Conservation (phyloP, 1,140 invertebrate genomes). For the Ptiloglossa arizonensis region DNA sequence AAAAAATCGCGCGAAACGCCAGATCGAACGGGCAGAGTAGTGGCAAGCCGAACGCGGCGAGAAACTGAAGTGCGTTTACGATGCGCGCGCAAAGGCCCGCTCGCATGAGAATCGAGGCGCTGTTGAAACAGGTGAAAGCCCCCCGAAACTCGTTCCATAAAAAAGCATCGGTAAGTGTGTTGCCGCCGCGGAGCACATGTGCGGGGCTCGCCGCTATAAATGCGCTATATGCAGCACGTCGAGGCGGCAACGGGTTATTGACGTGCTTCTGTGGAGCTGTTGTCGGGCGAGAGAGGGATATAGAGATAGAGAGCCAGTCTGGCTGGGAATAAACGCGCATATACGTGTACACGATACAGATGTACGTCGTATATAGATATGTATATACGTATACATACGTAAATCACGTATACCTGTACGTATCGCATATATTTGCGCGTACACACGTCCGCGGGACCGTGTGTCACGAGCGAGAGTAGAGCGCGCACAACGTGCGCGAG, state of each 20-base stretch:
- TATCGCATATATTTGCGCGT: background rate
- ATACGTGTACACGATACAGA: background rate
- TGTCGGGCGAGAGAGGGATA: conserved; percentile 58
- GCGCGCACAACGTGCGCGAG: conserved; percentile 38
- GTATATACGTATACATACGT: background rate
- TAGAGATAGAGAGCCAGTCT: conserved; percentile 44
- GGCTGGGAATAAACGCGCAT: conserved; percentile 51
- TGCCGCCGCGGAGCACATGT: conserved; percentile 26
- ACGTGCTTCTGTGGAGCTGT: conserved; percentile 58
- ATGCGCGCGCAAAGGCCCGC: background rate
- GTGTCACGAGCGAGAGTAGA: conserved; percentile 21
- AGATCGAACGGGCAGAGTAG: background rate
- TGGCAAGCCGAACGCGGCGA: background rate
- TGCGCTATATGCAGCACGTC: conserved; percentile 31
- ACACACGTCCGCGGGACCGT: background rate
- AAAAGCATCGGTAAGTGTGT: conserved; percentile 37
- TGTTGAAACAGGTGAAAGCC: conserved; percentile 49
- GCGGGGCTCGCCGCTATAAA: conserved; percentile 32
- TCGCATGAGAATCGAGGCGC: background rate
- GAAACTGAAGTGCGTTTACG: background rate
- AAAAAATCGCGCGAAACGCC: background rate
- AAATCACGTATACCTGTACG: too few relatives aligned
- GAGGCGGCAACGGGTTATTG: conserved; percentile 68
- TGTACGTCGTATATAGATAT: background rate
- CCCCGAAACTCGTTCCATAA: conserved; percentile 49